Percentiles rank a stretch among this genome's conserved stretches.
These are phyloP conservation scores for Dermolepida albohirtum DNA, from an alignment of 2,888 invertebrate genomes.

Conservation along the genomic window DNA sequence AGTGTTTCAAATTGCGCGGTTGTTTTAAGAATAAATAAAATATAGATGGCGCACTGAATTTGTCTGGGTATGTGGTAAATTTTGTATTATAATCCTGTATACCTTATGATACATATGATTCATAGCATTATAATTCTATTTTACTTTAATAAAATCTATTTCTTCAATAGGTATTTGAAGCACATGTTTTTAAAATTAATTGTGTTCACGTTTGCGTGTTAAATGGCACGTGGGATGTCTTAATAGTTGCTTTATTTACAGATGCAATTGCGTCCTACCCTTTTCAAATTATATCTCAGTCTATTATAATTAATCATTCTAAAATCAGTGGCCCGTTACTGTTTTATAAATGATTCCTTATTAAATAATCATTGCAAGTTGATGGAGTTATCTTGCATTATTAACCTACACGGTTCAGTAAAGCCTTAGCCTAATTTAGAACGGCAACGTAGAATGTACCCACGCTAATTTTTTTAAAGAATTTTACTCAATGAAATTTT, in stretches of 20 bases:
- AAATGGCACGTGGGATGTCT: too few relatives aligned
- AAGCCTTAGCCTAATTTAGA: constrained; percentile 32
- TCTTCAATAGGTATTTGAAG: too few relatives aligned
- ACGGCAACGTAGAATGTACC: constrained; percentile 1
- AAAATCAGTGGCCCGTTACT: constrained; percentile 20
- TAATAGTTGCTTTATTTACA: constrained; percentile 1
- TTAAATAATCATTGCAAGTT: constrained; percentile 14
- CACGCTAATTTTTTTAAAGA: background rate
- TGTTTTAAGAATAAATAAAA: too few relatives aligned
- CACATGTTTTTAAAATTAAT: too few relatives aligned
- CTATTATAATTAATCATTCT: constrained; percentile 18
- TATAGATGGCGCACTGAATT: too few relatives aligned
- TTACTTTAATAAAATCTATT: too few relatives aligned
- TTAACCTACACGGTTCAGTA: constrained; percentile 31
- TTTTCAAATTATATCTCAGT: constrained; percentile 9
- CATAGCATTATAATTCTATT: too few relatives aligned
- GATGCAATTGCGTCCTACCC: constrained; percentile 17
- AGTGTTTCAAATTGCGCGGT: too few relatives aligned
- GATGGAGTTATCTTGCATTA: constrained; percentile 26
- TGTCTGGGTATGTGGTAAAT: too few relatives aligned
- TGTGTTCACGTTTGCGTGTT: too few relatives aligned
- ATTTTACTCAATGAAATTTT: background rate
- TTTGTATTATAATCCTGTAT: too few relatives aligned
- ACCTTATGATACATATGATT: too few relatives aligned
- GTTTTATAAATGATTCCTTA: constrained; percentile 13